Conservation (phyloP, 2,888 invertebrate genomes). For the Halictus ligatus region DNA sequence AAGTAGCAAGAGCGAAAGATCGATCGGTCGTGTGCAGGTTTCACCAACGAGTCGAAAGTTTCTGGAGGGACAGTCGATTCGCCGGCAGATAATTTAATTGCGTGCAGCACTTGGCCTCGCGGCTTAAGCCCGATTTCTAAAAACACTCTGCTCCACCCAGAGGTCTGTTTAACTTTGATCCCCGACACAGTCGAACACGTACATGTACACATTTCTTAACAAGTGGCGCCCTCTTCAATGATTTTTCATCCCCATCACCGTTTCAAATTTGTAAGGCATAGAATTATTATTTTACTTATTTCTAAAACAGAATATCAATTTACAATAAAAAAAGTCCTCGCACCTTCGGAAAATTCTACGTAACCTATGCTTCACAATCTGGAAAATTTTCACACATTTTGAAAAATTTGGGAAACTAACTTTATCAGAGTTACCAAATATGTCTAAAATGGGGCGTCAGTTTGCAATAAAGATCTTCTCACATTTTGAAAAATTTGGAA, state of each 20-base stretch:
- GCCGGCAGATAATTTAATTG: constrained; percentile 27
- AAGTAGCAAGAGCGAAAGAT: constrained; percentile 20
- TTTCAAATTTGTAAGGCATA: no score
- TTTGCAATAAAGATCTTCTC: not conserved
- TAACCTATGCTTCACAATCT: not conserved
- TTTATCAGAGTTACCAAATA: not conserved
- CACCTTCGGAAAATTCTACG: not conserved
- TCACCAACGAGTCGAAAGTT: constrained; percentile 40
- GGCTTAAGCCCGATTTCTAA: constrained; percentile 18
- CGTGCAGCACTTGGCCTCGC: not conserved
- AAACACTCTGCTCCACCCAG: not conserved
- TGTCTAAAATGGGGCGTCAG: not conserved
- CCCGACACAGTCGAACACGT: constrained; percentile 2
- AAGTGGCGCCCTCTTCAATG: not conserved
- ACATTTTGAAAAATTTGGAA: not conserved
- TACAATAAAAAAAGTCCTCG: not conserved
- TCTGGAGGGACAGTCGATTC: constrained; percentile 20
- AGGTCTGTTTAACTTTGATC: constrained; percentile 17
- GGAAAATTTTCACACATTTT: no score
- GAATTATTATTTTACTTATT: no score
- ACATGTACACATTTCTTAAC: not conserved
- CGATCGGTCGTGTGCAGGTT: constrained; percentile 23
- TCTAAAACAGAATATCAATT: not conserved
- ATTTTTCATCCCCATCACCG: no score
- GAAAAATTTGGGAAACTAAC: not conserved